Conservation (phyloP, 2,888 invertebrate genomes). For the Xestoiulus laeticollis region DNA sequence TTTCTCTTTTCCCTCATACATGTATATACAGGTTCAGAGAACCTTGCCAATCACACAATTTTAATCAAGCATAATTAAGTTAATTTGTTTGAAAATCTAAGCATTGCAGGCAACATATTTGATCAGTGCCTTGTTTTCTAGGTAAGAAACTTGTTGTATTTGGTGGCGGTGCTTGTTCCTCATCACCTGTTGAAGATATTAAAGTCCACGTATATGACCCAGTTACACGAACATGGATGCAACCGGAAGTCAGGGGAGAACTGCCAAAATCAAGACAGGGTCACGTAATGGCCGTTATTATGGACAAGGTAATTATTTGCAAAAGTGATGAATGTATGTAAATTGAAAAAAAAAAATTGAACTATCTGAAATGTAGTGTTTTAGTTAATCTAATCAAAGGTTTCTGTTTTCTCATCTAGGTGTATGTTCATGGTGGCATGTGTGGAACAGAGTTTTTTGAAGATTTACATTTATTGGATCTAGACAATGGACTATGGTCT, state of each 20-base stretch:
- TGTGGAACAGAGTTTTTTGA: constrained; percentile 45
- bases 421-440: constrained; percentile 51
- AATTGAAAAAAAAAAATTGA: background rate
- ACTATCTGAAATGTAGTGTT: no score
- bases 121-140: background rate
- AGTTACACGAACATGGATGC: background rate
- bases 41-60: constrained; percentile 18
- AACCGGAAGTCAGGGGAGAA: background rate
- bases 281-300: constrained; percentile 40
- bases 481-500: constrained; percentile 26
- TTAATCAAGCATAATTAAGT: background rate
- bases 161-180: constrained; percentile 42
- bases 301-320: constrained; percentile 44
- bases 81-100: background rate
- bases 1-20: background rate
- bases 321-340: background rate
- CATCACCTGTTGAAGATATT: constrained; percentile 8
- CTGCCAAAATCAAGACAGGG: constrained; percentile 47
- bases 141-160: constrained; percentile 46
- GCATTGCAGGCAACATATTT: background rate
- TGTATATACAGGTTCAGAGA: no score
- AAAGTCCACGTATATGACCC: constrained; percentile 47
- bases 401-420: constrained; percentile 2
- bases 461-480: constrained; percentile 36
- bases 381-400: no score